Percentiles rank a stretch among this genome's conserved stretches.
Evolutionary conservation across 2,113 vertebrate species (phyloP).

Genomic region (Charadrius vociferus): DNA sequence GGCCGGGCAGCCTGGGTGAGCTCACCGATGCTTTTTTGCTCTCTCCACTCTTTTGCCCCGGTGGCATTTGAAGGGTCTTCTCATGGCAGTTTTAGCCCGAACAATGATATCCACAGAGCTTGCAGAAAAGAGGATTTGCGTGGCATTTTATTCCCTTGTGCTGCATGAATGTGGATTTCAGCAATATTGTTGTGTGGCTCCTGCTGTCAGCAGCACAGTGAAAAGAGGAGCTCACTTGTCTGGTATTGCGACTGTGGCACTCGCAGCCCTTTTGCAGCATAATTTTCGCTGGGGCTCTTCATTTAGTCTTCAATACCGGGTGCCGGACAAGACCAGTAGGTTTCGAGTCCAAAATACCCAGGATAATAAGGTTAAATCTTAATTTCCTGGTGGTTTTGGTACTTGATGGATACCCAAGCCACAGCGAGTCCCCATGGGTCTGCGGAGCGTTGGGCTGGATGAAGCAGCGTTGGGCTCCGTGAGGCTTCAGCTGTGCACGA

Average conservation of each 20-base stretch:
- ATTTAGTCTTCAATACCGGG: not conserved
- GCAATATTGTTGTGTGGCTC: conserved; percentile 30
- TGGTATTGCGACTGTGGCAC: not conserved
- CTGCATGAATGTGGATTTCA: conserved; percentile 44
- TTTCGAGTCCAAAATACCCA: not conserved
- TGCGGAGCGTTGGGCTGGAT: not conserved
- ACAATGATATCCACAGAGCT: conserved; percentile 58
- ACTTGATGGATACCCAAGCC: not conserved
- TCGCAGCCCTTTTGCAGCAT: not conserved
- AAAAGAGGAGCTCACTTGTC: conserved; percentile 43
- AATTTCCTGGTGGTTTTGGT: not conserved
- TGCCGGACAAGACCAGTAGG: not conserved
- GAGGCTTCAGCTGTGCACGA: not conserved
- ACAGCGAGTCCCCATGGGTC: rapidly evolving
- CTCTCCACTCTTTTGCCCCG: not conserved
- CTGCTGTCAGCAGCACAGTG: conserved; percentile 35
- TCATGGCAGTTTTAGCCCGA: conserved; percentile 14
- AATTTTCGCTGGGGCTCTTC: not conserved
- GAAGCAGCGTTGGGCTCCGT: not conserved
- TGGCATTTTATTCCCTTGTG: conserved; percentile 54
- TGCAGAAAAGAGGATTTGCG: conserved; percentile 69
- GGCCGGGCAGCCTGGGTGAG: not conserved
- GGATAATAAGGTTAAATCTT: not conserved
- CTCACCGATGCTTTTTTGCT: conserved; percentile 41
- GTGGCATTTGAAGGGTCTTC: conserved; percentile 1